Base-by-base conservation (phyloP, 2,797 vertebrate genomes). In the Rhinella marina region DNA sequence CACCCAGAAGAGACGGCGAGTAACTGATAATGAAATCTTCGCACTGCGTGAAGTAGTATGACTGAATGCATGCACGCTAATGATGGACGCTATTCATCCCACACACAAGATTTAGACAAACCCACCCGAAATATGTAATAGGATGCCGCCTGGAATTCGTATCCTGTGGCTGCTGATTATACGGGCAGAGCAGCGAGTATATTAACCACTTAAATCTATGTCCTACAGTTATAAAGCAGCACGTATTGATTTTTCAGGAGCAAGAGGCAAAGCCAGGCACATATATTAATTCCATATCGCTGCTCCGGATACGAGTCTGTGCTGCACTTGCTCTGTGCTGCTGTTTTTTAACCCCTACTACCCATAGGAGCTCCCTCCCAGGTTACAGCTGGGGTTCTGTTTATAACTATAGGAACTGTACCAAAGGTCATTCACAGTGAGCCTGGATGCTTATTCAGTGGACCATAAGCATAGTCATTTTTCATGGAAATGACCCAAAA, bases 211-310 rank as follows among this genome's bases (percentile, higher is more conserved):
- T 19, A 48, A 23, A 50, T 50, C 0, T 12, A 50, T n/a, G 72
- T 52, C 41, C 19, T 16, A 52, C 25, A 54, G 19, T 81, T 66
- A n/a, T 48, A 50, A 41, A 66, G 57, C 77, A 50, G 80, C 13
- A 25, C 8, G 1, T 52, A 77, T 54, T 77, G 73, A 54, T 81
- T 81, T 81, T 64, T n/a, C 77, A 48, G 61, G 48, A n/a, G 29
- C 54, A 27, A 54, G 29, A 81, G 59, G 19, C 32, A 32, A 13
- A 80, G 54, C 50, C 23, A 21, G 4, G 50, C 12, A 61, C 25
- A 81, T 59, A 41, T 23, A 81, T 62, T 41, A 81, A n/a, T 81
- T 62, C 32, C 32, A 81, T n/a, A 41, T 81, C 59, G 61, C 25
- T 81, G 57, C 32, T 23, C 21, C 16, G 48, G 59, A 48, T 25